These are phyloP conservation scores for Criorhina ranunculi DNA, from an alignment of 2,888 invertebrate species.

Conservation along the genomic window DNA sequence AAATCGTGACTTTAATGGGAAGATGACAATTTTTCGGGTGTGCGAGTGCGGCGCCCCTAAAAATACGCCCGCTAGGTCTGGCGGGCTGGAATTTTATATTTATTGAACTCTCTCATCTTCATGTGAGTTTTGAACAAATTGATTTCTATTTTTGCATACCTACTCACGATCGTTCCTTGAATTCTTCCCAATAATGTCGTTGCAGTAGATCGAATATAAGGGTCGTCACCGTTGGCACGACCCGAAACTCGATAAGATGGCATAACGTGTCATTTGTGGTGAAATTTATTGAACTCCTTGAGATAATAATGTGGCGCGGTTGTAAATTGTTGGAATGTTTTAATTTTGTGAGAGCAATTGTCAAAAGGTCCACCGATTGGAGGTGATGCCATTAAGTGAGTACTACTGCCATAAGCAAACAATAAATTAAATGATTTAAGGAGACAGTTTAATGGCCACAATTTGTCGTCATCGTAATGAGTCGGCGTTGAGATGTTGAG, in stretches of 20 bases:
- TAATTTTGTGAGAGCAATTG: constrained; percentile 66
- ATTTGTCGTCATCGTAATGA: constrained; percentile 39
- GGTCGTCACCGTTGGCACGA: constrained; percentile 65
- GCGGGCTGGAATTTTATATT: constrained; percentile 71
- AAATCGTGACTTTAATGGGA: constrained; percentile 64
- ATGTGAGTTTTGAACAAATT: constrained; percentile 64
- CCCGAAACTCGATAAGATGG: constrained; percentile 73
- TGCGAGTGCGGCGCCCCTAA: constrained; percentile 51
- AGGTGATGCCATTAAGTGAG: constrained; percentile 32
- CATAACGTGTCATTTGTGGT: constrained; percentile 76
- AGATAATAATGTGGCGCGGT: constrained; percentile 73
- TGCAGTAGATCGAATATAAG: constrained; percentile 40
- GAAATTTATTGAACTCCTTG: constrained; percentile 74
- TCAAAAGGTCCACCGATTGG: constrained; percentile 41
- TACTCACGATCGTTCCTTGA: constrained; percentile 64
- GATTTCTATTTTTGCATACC: constrained; percentile 76
- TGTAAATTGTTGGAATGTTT: constrained; percentile 67
- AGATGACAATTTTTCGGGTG: constrained; percentile 55
- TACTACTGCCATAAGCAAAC: constrained; percentile 29
- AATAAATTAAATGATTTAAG: constrained; percentile 60
- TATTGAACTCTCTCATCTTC: constrained; percentile 62
- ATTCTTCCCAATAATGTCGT: constrained; percentile 25
- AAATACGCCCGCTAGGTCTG: constrained; percentile 35
- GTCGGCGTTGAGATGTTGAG: no score
- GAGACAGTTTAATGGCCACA: constrained; percentile 13